These are phyloP conservation scores for Anaspis maculata DNA, from an alignment of 2,888 invertebrate genomes.

Conservation along the genomic window DNA sequence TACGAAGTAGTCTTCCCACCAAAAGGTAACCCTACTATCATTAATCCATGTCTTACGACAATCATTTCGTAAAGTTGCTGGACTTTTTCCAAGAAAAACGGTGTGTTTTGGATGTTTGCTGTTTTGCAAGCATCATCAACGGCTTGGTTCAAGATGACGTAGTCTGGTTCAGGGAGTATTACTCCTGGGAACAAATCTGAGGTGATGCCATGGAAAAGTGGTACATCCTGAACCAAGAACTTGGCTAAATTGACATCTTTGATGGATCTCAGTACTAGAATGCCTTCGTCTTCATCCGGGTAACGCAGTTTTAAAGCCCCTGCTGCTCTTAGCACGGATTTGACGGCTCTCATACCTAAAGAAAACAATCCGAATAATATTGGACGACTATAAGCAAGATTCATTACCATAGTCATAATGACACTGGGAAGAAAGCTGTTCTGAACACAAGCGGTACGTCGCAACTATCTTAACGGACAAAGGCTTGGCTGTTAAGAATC, in stretches of 20 bases:
- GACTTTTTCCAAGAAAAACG: conserved; percentile 81
- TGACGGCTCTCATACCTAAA: conserved; percentile 88
- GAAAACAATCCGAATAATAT: too few relatives aligned
- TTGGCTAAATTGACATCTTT: conserved; percentile 93
- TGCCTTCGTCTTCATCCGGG: conserved; percentile 80
- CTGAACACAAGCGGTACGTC: conserved; percentile 86
- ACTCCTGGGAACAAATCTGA: conserved; percentile 90
- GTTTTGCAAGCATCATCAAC: conserved; percentile 56
- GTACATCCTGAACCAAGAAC: conserved; percentile 81
- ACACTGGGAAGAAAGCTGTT: conserved; percentile 85
- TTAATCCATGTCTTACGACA: conserved; percentile 86
- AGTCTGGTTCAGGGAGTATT: conserved; percentile 68
- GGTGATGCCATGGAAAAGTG: conserved; percentile 86
- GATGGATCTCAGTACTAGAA: conserved; percentile 80
- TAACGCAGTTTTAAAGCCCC: conserved; percentile 84
- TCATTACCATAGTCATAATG: conserved; percentile 85
- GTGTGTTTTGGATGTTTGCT: conserved; percentile 75
- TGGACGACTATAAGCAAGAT: too few relatives aligned
- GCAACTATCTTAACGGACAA: conserved; percentile 91
- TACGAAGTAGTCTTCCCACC: conserved; percentile 89
- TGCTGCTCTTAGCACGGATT: conserved; percentile 85
- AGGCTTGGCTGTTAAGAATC: conserved; percentile 81
- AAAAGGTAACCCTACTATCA: conserved; percentile 88
- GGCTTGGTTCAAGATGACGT: conserved; percentile 60
- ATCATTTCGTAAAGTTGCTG: conserved; percentile 93